Evolutionary conservation across 2,113 vertebrate species (phyloP), one percentile per base, ranked within the genome.

Genomic region (Vidua chalybeata): DNA sequence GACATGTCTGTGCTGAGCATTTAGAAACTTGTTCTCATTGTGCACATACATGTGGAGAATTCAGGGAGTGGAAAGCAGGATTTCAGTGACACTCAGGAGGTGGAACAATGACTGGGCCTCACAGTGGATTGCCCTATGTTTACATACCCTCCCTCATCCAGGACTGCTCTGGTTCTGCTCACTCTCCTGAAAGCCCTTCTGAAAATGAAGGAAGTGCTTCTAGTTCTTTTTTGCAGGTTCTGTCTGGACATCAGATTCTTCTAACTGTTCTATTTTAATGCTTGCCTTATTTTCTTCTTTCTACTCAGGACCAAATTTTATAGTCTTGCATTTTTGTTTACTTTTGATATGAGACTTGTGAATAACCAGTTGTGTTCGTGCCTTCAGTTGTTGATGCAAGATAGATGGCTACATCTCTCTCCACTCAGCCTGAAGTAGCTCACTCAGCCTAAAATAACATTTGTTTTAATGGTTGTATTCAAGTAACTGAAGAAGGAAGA

Each of bases 371-470:
- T 92, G 22, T 39, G 64, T 48, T 61, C 37, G 61, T 82, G 39
- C 35, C 51, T 72, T 91, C 15, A 35, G 46, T 58, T 89, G 5
- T 33, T 87, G 30, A 31, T 82, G 35, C 41, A 82, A 59, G 69
- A 54, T 62, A 80, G 33, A 80, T 86, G 45, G 18, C 35, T 78
- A 22, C 27, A 55, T 77, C 68, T 94, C 26, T 90, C 63, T 84
- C 28, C 26, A 28, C 54, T 89, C 43, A 62, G 51, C 28, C 37
- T 86, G 46, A 88, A 79, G 46, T 83, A 26, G 41, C 82, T 86
- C 72, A 66, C 45, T 94, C 39, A 78, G 58, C 74, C 78, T 87
- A 82, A 87, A 89, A 86, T 72, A 94, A 55, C 86, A 91, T 87
- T 96, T 91, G 21, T 55, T 89, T 96, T 77, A 80, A 54, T 90